Conservation (phyloP, 2,888 invertebrate species). For the Fissipunctia ypsillon region DNA sequence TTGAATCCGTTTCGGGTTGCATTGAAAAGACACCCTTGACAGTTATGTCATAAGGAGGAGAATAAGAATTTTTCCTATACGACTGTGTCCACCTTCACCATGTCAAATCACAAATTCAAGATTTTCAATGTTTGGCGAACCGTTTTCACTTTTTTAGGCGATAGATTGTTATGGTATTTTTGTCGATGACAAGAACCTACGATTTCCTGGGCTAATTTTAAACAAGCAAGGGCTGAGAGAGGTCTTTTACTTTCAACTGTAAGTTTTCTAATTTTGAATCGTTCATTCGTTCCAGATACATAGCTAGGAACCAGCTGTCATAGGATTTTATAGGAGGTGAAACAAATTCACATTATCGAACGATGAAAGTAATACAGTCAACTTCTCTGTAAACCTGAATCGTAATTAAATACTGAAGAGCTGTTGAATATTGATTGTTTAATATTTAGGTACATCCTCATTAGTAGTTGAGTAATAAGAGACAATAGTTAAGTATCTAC, state of each 20-base stretch:
- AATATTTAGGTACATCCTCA: not conserved
- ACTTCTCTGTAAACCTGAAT: not conserved
- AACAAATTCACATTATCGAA: not conserved
- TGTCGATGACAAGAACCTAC: not conserved
- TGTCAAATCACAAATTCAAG: not conserved
- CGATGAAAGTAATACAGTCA: not conserved
- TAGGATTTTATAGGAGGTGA: not conserved
- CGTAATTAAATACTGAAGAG: not conserved
- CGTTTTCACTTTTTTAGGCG: not conserved
- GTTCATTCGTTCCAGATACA: too few species aligned
- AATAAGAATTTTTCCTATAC: not conserved
- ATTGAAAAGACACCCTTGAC: not conserved
- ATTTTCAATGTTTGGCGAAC: not conserved
- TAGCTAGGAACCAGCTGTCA: not conserved
- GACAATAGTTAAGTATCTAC: constrained; percentile 5
- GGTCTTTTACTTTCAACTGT: not conserved
- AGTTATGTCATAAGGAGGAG: too few species aligned
- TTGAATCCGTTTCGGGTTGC: not conserved
- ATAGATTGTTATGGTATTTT: not conserved
- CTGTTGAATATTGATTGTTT: constrained; percentile 11
- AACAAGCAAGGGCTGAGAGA: not conserved
- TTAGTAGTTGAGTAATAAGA: not conserved
- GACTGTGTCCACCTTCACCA: too few species aligned
- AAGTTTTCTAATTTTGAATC: not conserved
- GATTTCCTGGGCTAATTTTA: not conserved